Evolutionary conservation across 1,140 invertebrate species (phyloP).

Genomic region (Microplitis mediator): DNA sequence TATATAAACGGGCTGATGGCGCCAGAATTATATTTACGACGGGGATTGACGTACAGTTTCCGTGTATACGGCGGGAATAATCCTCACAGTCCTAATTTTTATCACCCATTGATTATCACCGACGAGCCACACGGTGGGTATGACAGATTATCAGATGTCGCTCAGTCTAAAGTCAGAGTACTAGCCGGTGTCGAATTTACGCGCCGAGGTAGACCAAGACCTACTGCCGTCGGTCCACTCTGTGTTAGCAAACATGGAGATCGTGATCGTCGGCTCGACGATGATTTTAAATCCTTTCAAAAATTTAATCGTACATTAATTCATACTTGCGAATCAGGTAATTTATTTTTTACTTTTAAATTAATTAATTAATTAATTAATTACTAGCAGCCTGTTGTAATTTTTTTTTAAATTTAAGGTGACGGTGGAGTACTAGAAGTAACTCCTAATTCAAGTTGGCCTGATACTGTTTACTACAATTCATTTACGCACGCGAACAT

Average conservation of each 20-base stretch:
- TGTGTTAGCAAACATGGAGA: conserved; percentile 73
- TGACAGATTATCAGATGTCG: conserved; percentile 62
- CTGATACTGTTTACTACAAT: conserved; percentile 92
- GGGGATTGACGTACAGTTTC: conserved; percentile 85
- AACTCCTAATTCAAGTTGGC: conserved; percentile 88
- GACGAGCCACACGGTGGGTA: conserved; percentile 84
- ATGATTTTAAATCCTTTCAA: conserved; percentile 78
- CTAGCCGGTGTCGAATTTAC: conserved; percentile 86
- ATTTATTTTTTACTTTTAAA: conserved; percentile 23
- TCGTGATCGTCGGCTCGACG: conserved; percentile 78
- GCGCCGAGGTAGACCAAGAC: conserved; percentile 75
- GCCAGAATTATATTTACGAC: conserved; percentile 85
- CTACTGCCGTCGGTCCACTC: conserved; percentile 79
- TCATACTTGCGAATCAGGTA: conserved; percentile 71
- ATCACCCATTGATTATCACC: conserved; percentile 93
- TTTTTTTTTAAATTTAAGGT: conserved; percentile 49
- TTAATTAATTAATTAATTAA: conserved; percentile 14
- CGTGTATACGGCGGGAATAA: conserved; percentile 85
- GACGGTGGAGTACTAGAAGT: conserved; percentile 77
- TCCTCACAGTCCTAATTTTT: conserved; percentile 83
- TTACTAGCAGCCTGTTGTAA: background rate
- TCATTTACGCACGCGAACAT: conserved; percentile 90
- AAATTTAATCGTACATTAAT: conserved; percentile 80
- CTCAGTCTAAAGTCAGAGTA: conserved; percentile 76
- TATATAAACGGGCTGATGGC: conserved; percentile 88